Base-by-base conservation (phyloP, 2,888 invertebrate species). In the Acronicta alni region DNA sequence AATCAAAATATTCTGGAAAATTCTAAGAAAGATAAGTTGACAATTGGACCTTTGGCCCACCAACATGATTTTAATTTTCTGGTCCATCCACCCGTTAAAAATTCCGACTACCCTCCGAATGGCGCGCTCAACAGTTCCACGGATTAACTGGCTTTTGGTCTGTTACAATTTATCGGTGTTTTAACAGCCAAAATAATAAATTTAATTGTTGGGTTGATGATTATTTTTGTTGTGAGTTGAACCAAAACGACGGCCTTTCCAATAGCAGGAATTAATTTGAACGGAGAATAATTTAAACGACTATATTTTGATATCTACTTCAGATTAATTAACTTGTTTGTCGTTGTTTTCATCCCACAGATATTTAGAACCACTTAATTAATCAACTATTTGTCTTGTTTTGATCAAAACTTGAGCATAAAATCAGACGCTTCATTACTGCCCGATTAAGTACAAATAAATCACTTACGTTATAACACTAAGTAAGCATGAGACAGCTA, bases 51-150 rank as follows among this genome's bases (percentile, higher is more conserved):
- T 72, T 53, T 65, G 35, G 46, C 52, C 53, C 52, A 55, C 55
- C 56, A 72, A 75, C 66, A 73, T 74, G 68, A 75, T 72, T 76
- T 79, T 77, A 78, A 83, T 84, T 83, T 81, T 82, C 78, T 74
- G 63, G 65, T 55, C 54, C 75, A 71, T 32, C 68, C 77, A 64
- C 42, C 73, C 75, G 66, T 65, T 61, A 52, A 57, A 61, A 61
- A 69, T 75, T 59, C 55, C 59, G 62, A 69, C 69, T 68, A 58
- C 46, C 42, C 52, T 10, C 66, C 72, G 67, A 54, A 57, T 68
- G 57, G 59, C 52, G 51, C 54, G 57, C 45, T 60, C 44, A 48
- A 48, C 65, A 60, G 43, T 54, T 45, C 45, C n/a, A 32, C 42
- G 58, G 58, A 67, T 71, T 72, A 72, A 71, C 49, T 57, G 53